phyloP scores from a whole-genome alignment of 1,140 invertebrate genomes.

The Papilio polyxenes region DNA sequence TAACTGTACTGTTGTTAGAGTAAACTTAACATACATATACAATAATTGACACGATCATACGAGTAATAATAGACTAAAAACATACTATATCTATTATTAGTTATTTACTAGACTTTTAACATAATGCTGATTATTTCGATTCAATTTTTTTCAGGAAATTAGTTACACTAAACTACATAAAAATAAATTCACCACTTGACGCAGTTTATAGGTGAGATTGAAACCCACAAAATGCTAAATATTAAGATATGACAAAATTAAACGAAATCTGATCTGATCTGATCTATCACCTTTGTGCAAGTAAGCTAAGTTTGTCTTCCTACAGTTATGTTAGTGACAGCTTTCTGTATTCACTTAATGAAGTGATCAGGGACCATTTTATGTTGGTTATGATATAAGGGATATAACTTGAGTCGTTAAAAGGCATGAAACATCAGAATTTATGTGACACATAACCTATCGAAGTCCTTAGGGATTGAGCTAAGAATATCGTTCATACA shows the following conservation, averaged over 20 bases:
- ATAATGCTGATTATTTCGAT: no score
- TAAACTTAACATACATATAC: background rate
- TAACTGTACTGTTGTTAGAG: background rate
- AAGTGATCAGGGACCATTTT: slow-evolving; percentile 14
- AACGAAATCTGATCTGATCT: no score
- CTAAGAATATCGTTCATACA: background rate
- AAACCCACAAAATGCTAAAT: no score
- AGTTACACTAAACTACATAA: no score
- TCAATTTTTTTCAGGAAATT: no score
- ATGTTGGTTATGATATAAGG: background rate
- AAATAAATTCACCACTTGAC: no score
- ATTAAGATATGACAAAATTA: no score
- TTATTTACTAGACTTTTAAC: no score
- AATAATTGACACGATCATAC: background rate
- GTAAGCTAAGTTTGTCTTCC: background rate
- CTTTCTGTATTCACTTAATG: background rate
- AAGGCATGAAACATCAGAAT: background rate
- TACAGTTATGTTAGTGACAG: background rate
- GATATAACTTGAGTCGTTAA: slow-evolving; percentile 18
- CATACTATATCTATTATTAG: no score
- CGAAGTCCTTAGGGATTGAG: slow-evolving; percentile 1
- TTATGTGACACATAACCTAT: slow-evolving; percentile 8
- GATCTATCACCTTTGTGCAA: background rate
- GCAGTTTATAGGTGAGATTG: no score
- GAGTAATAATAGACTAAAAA: background rate